Evolutionary conservation across 2,888 invertebrate species (phyloP).

Genomic region (Drosophila formosana): DNA sequence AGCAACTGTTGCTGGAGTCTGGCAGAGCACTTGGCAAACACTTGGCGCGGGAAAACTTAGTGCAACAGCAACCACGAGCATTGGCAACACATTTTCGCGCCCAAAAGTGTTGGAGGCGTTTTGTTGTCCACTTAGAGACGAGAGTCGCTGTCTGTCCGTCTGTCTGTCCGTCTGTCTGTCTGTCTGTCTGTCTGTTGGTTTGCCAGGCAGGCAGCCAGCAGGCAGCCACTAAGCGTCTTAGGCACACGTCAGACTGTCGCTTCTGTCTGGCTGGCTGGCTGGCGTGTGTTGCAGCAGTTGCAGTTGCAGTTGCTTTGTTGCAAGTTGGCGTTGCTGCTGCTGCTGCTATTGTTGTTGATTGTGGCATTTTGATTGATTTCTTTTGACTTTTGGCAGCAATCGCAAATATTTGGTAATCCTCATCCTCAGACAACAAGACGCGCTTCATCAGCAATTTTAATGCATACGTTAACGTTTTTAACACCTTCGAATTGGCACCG

Average conservation of each 20-base stretch:
- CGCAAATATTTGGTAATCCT: slow-evolving; percentile 78
- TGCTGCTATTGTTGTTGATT: slow-evolving; percentile 67
- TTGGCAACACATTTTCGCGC: slow-evolving; percentile 75
- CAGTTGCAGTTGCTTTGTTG: slow-evolving; percentile 29
- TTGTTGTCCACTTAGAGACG: slow-evolving; percentile 79
- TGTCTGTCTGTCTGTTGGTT: slow-evolving; percentile 28
- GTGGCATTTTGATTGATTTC: slow-evolving; percentile 78
- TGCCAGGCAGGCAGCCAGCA: slow-evolving; percentile 30
- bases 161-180: slow-evolving; percentile 50
- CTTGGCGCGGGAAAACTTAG: slow-evolving; percentile 58
- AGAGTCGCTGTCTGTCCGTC: slow-evolving; percentile 63
- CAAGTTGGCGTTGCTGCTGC: slow-evolving; percentile 19
- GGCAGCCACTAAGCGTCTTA: slow-evolving; percentile 78
- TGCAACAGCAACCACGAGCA: slow-evolving; percentile 28
- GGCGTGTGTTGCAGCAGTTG: slow-evolving; percentile 56
- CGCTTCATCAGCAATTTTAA: slow-evolving; percentile 79
- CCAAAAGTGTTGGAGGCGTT: slow-evolving; percentile 81
- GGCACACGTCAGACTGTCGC: slow-evolving; percentile 79
- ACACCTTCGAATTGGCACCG: slow-evolving; percentile 66
- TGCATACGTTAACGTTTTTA: slow-evolving; percentile 71
- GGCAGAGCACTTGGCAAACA: slow-evolving; percentile 58
- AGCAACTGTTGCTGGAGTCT: slow-evolving; percentile 21
- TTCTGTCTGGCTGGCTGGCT: slow-evolving; percentile 60
- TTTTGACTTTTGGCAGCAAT: slow-evolving; percentile 78
- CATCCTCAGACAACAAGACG: slow-evolving; percentile 60